phyloP scores from a whole-genome alignment of 2,797 vertebrate species.

The Champsocephalus esox region DNA sequence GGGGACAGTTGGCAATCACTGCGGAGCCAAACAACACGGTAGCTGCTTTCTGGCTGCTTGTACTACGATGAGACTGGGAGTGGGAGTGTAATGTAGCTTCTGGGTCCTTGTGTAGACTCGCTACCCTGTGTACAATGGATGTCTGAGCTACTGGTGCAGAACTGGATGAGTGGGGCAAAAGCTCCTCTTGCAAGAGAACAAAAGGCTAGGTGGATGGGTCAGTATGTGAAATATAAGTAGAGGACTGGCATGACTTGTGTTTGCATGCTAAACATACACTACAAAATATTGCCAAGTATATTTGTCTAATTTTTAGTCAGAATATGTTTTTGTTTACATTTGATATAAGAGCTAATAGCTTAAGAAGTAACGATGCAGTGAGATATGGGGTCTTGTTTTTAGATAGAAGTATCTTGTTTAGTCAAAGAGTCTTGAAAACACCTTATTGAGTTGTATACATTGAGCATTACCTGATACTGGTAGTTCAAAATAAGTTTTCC shows the following conservation, averaged over 20 bases:
- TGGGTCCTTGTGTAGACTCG: constrained; percentile 64
- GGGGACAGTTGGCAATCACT: constrained; percentile 62
- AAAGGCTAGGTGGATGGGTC: background rate
- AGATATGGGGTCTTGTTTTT: no score
- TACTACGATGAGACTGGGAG: constrained; percentile 52
- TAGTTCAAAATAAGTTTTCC: no score
- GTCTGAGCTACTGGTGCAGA: constrained; percentile 47
- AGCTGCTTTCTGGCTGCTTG: constrained; percentile 58
- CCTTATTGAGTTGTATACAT: no score
- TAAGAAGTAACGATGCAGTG: no score
- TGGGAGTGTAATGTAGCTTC: constrained; percentile 70
- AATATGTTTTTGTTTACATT: no score
- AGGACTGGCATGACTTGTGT: background rate
- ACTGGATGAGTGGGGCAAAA: constrained; percentile 12
- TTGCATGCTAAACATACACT: background rate
- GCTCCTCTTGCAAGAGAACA: constrained; percentile 15
- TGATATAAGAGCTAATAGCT: no score
- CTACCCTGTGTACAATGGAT: constrained; percentile 50
- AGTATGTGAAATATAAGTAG: background rate
- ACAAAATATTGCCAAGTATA: no score
- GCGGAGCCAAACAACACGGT: constrained; percentile 34
- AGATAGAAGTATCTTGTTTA: no score
- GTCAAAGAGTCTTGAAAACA: no score
- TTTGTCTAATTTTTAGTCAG: no score
- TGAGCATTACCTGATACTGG: no score